Evolutionary conservation across 2,113 vertebrate genomes (phyloP).

Genomic region (Microcebus lehilahytsara): DNA sequence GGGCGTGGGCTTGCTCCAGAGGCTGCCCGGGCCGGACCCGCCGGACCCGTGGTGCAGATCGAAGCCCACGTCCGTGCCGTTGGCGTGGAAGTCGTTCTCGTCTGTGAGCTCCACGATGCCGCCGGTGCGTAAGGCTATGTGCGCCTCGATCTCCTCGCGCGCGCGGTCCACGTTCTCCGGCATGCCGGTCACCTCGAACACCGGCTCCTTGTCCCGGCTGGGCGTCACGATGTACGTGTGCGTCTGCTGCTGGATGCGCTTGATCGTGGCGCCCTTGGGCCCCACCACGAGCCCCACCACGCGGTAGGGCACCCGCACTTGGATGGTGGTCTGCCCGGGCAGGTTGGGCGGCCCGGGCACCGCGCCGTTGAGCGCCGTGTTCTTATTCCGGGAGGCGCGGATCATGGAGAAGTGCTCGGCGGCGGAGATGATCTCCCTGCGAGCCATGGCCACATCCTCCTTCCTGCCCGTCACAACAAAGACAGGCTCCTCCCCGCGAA

Average conservation of each 20-base stretch:
- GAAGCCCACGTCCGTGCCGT: slow-evolving; percentile 97
- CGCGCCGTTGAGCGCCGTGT: slow-evolving; percentile 88
- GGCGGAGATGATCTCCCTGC: slow-evolving; percentile 97
- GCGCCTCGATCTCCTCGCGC: slow-evolving; percentile 96
- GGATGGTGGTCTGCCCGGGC: slow-evolving; percentile 97
- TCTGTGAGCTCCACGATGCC: slow-evolving; percentile 94
- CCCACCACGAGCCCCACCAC: slow-evolving; percentile 97
- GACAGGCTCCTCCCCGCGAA: slow-evolving; percentile 98
- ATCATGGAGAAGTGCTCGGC: slow-evolving; percentile 99
- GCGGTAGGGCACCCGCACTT: slow-evolving; percentile 97
- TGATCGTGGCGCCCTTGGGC: slow-evolving; percentile 97
- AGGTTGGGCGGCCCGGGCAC: slow-evolving; percentile 95
- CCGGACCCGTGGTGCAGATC: slow-evolving; percentile 86
- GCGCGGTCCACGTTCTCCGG: slow-evolving; percentile 97
- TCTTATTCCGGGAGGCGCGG: slow-evolving; percentile 96
- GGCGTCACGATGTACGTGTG: slow-evolving; percentile 99
- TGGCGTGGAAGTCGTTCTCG: slow-evolving; percentile 98
- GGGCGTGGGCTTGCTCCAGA: slow-evolving; percentile 92
- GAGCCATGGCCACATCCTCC: slow-evolving; percentile 98
- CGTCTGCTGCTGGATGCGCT: slow-evolving; percentile 97
- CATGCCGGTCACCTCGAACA: slow-evolving; percentile 98
- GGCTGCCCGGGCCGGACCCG: slow-evolving; percentile 85
- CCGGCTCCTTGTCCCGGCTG: slow-evolving; percentile 96
- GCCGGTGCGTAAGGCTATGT: slow-evolving; percentile 96
- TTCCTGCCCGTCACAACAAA: slow-evolving; percentile 98